Evolutionary conservation across 2,888 invertebrate genomes (phyloP).

Genomic region (Drosophila crucigera): DNA sequence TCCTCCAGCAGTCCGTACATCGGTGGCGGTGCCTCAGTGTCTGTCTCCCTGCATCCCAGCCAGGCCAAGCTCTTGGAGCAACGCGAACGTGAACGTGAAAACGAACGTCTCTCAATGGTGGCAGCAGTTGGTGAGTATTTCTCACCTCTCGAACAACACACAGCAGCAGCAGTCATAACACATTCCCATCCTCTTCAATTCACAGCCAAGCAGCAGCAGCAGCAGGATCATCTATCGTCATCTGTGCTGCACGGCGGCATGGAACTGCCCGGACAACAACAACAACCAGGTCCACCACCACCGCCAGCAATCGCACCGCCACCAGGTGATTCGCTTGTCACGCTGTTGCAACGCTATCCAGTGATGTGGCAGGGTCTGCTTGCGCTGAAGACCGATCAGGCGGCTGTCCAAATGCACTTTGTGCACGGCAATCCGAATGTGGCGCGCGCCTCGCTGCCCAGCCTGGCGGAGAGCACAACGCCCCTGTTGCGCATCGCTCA

Average conservation of each 20-base stretch:
- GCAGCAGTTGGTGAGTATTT: constrained; percentile 69
- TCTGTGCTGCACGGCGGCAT: constrained; percentile 71
- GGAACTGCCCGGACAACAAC: constrained; percentile 87
- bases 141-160: not conserved
- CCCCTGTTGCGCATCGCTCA: constrained; percentile 97
- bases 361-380: constrained; percentile 99
- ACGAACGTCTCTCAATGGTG: constrained; percentile 65
- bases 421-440: constrained; percentile 97
- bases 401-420: constrained; percentile 99
- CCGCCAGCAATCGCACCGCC: constrained; percentile 92
- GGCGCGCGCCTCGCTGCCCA: constrained; percentile 94
- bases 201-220: constrained; percentile 70
- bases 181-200: not conserved
- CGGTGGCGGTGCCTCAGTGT: constrained; percentile 58
- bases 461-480: constrained; percentile 92
- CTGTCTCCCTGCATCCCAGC: constrained; percentile 69
- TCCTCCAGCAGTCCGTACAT: constrained; percentile 73
- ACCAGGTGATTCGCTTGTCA: constrained; percentile 93
- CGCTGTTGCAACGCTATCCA: constrained; percentile 95
- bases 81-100: constrained; percentile 81
- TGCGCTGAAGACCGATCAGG: constrained; percentile 98
- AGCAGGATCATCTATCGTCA: constrained; percentile 63
- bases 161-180: constrained; percentile 1
- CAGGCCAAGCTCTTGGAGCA: constrained; percentile 82
- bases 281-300: constrained; percentile 86